Percentiles rank a stretch among this genome's conserved stretches.
Evolutionary conservation across 2,113 vertebrate species (phyloP).

Genomic region (Barbus barbus): DNA sequence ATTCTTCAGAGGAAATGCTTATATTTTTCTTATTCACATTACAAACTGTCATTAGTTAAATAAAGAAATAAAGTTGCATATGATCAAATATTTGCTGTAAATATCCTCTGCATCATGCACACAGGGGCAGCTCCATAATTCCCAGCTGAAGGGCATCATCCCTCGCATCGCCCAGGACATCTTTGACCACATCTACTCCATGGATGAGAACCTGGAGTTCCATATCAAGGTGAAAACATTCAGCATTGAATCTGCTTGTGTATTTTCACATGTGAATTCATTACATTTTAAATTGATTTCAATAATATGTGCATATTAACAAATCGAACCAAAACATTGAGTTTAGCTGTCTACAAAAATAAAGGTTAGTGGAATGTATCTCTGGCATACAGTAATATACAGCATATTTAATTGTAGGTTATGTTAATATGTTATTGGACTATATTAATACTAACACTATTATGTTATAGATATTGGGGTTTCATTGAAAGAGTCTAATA

Average conservation of each 20-base stretch:
- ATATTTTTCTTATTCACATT: not conserved
- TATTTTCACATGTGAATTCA: not conserved
- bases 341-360: not conserved
- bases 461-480: too few relatives aligned
- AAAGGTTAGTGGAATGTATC: not conserved
- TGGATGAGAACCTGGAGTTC: constrained; percentile 98
- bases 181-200: constrained; percentile 97
- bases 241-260: not conserved
- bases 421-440: not conserved
- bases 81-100: not conserved
- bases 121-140: constrained; percentile 90
- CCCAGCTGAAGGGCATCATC: constrained; percentile 90
- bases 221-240: constrained; percentile 90
- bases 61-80: not conserved
- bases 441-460: not conserved
- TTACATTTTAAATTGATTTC: not conserved
- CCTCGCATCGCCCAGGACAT: constrained; percentile 93
- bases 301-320: not conserved
- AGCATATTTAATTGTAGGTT: not conserved
- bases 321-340: not conserved
- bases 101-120: not conserved
- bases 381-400: not conserved
- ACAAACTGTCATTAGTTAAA: not conserved
- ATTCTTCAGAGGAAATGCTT: not conserved
- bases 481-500: not conserved